Evolutionary conservation across 2,113 vertebrate genomes (phyloP).

Genomic region (Oncorhynchus kisutch): DNA sequence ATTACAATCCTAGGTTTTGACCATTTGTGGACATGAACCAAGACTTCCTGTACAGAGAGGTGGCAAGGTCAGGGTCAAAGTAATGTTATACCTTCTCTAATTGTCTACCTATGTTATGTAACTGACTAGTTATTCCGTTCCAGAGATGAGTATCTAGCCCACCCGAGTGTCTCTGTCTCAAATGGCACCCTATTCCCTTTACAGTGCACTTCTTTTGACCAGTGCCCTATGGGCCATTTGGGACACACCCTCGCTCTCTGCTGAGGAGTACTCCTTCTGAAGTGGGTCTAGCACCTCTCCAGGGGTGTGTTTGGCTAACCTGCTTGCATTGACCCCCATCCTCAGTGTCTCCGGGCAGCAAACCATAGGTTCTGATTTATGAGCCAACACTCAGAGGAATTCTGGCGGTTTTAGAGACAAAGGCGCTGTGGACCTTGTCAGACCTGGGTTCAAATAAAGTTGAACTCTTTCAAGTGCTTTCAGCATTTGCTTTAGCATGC

Average conservation of each 20-base stretch:
- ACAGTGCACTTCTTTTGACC: too few relatives aligned
- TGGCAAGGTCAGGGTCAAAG: not conserved
- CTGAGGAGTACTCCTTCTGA: too few relatives aligned
- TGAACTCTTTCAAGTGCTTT: too few relatives aligned
- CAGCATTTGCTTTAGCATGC: too few relatives aligned
- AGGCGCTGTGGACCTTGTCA: not conserved
- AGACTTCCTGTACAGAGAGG: not conserved
- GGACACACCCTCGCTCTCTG: too few relatives aligned
- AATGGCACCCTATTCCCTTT: too few relatives aligned
- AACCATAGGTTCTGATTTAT: conserved; percentile 37
- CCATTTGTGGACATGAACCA: too few relatives aligned
- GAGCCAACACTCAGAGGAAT: conserved; percentile 30
- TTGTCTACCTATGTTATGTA: not conserved
- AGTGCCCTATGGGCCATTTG: too few relatives aligned
- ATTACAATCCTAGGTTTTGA: too few relatives aligned
- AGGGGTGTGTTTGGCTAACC: conserved; percentile 34
- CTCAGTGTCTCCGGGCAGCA: conserved; percentile 9
- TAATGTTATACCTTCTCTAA: not conserved
- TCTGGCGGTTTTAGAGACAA: conserved; percentile 26
- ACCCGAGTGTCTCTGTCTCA: not conserved
- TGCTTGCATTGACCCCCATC: conserved; percentile 32
- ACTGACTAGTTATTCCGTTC: not conserved
- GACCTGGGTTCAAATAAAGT: too few relatives aligned
- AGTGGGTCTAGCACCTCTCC: conserved; percentile 13
- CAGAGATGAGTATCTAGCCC: not conserved